Evolutionary conservation across 2,797 vertebrate species (phyloP).

Genomic region (Poeciliopsis infans): DNA sequence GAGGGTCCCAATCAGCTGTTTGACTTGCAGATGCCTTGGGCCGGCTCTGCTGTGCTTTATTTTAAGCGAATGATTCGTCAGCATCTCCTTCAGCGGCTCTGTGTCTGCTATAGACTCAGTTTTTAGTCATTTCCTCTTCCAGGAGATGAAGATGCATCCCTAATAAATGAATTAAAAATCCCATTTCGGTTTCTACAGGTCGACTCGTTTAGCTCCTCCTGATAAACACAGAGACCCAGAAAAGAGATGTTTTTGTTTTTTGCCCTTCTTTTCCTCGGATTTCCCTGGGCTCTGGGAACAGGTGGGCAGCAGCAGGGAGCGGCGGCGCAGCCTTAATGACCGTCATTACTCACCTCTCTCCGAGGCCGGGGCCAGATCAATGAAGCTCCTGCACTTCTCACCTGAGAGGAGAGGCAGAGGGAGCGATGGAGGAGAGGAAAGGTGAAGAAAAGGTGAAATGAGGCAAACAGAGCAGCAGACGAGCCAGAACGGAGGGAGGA

Average conservation of each 20-base stretch:
- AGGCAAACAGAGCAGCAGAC: constrained; percentile 11
- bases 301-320: constrained; percentile 54
- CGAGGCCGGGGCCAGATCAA: constrained; percentile 95
- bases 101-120: neutral
- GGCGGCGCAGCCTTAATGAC: constrained; percentile 60
- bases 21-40: too few relatives aligned
- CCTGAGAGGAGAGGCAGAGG: constrained; percentile 77
- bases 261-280: neutral
- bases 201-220: neutral
- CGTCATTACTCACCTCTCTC: constrained; percentile 91
- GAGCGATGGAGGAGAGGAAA: constrained; percentile 11
- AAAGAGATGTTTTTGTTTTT: neutral
- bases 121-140: neutral
- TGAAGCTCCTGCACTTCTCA: constrained; percentile 98
- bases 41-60: too few relatives aligned
- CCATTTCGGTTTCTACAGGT: neutral
- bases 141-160: neutral
- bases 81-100: neutral
- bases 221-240: constrained; percentile 3
- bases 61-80: neutral
- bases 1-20: too few relatives aligned
- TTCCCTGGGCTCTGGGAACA: constrained; percentile 47
- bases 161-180: neutral
- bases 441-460: neutral
- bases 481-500: neutral